Evolutionary conservation across 2,888 invertebrate genomes (phyloP).

Genomic region (Drosophila maculinotata): DNA sequence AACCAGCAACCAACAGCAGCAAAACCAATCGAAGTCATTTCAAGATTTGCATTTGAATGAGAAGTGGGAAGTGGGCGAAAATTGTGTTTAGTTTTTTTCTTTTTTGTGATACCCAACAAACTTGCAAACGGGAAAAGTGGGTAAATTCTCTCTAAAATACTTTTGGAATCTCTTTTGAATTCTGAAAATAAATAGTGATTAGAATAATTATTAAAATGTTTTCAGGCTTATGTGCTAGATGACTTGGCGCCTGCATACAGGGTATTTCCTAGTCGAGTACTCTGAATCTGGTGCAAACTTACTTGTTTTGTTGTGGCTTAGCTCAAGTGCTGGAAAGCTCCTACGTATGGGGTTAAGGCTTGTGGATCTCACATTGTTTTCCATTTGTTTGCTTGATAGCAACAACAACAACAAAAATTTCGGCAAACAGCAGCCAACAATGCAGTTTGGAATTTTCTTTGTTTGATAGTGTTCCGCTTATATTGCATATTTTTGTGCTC

Average conservation of each 20-base stretch:
- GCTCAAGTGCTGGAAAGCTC: constrained; percentile 31
- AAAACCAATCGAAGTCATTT: constrained; percentile 80
- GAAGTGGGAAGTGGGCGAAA: constrained; percentile 39
- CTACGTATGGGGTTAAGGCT: constrained; percentile 22
- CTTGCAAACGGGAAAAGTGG: background rate
- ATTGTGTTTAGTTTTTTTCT: constrained; percentile 27
- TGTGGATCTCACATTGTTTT: constrained; percentile 50
- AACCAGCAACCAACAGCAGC: constrained; percentile 46
- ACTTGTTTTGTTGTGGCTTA: constrained; percentile 26
- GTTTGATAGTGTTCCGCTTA: constrained; percentile 12
- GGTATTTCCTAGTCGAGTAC: background rate
- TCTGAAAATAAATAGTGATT: too few relatives aligned
- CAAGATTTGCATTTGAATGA: constrained; percentile 78
- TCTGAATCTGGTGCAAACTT: too few relatives aligned
- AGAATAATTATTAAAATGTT: background rate
- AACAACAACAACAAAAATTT: constrained; percentile 18
- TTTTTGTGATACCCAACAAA: background rate
- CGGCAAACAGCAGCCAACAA: constrained; percentile 24
- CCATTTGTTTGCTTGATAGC: constrained; percentile 34
- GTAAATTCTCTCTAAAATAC: too few relatives aligned
- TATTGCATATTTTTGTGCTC: constrained; percentile 29
- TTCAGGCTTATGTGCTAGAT: too few relatives aligned
- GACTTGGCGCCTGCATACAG: background rate
- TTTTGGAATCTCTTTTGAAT: too few relatives aligned
- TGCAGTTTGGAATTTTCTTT: constrained; percentile 30